Conservation (phyloP, 2,888 invertebrate species). For the Lasioglossum vierecki region DNA sequence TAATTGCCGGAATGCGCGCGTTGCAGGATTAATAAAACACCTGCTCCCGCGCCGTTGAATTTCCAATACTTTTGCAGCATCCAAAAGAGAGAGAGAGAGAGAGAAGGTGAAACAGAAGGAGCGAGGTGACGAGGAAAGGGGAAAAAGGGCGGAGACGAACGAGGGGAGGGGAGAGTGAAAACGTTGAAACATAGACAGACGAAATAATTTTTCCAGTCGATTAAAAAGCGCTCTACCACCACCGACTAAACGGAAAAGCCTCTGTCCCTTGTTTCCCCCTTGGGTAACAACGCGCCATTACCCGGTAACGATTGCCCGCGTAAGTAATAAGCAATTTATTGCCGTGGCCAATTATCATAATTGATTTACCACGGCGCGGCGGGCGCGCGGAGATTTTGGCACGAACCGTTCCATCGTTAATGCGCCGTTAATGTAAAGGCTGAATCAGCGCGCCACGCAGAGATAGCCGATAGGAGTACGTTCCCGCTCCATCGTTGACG, state of each 20-base stretch:
- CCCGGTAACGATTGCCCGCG: slow-evolving; percentile 52
- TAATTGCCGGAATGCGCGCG: slow-evolving; percentile 35
- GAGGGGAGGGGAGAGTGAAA: not conserved
- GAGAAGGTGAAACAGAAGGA: not conserved
- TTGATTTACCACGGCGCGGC: slow-evolving; percentile 59
- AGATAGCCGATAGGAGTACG: slow-evolving; percentile 24
- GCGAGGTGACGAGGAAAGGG: not conserved
- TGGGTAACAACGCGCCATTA: slow-evolving; percentile 8
- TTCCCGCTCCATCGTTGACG: slow-evolving; percentile 22
- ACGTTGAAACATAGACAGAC: not conserved
- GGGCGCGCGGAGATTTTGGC: slow-evolving; percentile 41
- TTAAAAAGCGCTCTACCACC: slow-evolving; percentile 32
- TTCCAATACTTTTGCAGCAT: slow-evolving; percentile 35
- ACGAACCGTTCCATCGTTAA: slow-evolving; percentile 52
- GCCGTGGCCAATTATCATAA: slow-evolving; percentile 66
- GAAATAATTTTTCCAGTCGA: slow-evolving; percentile 51
- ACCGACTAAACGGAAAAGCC: not conserved
- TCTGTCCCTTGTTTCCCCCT: slow-evolving; percentile 1
- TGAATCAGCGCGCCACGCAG: slow-evolving; percentile 55
- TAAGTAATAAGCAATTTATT: slow-evolving; percentile 67
- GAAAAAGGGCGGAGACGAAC: not conserved
- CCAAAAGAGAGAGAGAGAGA: not conserved
- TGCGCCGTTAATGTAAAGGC: slow-evolving; percentile 61
- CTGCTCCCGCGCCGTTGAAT: slow-evolving; percentile 26
- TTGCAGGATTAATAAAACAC: slow-evolving; percentile 44